phyloP scores from a whole-genome alignment of 2,113 vertebrate species.

The Nibea coibor region DNA sequence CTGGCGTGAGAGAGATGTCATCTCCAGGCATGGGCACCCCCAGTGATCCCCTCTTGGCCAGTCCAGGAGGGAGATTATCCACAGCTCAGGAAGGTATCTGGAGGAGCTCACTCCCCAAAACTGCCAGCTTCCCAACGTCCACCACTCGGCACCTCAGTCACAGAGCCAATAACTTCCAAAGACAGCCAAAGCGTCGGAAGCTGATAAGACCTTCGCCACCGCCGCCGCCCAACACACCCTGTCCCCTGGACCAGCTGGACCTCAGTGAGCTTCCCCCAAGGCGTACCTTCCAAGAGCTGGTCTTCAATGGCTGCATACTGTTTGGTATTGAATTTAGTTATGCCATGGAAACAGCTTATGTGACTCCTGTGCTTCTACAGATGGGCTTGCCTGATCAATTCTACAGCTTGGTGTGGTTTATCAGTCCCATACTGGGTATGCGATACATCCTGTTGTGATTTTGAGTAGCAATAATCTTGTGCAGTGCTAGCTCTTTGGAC shows the following conservation, averaged over 20 bases:
- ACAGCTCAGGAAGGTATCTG: conserved; percentile 87
- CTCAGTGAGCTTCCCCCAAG: conserved; percentile 92
- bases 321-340: conserved; percentile 99
- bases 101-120: conserved; percentile 85
- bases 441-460: conserved; percentile 5
- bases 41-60: conserved; percentile 86
- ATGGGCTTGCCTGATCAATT: conserved; percentile 97
- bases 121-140: conserved; percentile 85
- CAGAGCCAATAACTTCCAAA: conserved; percentile 98
- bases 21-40: conserved; percentile 85
- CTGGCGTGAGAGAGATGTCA: conserved; percentile 85
- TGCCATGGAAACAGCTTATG: conserved; percentile 98
- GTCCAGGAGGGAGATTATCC: conserved; percentile 76
- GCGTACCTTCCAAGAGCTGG: conserved; percentile 91
- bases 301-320: conserved; percentile 95
- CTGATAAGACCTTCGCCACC: conserved; percentile 92
- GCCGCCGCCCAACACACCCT: conserved; percentile 94
- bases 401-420: conserved; percentile 98
- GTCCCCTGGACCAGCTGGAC: conserved; percentile 89
- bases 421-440: conserved; percentile 95
- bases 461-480: background rate
- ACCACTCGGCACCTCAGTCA: conserved; percentile 93
- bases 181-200: conserved; percentile 93
- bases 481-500: background rate
- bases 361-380: conserved; percentile 95